Conservation (phyloP, 2,888 invertebrate genomes). For the Entomobrya proxima region DNA sequence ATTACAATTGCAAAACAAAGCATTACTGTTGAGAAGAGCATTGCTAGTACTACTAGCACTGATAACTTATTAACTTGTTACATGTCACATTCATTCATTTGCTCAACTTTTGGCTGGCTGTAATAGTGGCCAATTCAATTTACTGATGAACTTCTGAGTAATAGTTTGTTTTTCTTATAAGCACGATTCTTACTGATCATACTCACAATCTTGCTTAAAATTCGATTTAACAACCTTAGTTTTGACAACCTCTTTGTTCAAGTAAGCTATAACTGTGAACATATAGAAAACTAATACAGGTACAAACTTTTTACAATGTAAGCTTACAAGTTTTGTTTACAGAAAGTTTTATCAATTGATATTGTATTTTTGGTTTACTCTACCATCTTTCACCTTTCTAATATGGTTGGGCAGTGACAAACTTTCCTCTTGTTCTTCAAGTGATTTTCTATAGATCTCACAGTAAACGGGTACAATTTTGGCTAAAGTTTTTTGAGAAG, state of each 20-base stretch:
- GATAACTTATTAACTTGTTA: too few relatives aligned
- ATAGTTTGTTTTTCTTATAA: too few relatives aligned
- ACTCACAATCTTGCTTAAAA: conserved; percentile 43
- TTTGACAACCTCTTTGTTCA: not conserved
- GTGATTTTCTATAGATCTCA: not conserved
- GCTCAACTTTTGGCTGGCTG: too few relatives aligned
- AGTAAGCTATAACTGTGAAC: not conserved
- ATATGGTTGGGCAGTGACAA: conserved; percentile 7
- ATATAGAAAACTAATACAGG: conserved; percentile 47
- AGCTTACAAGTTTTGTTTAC: conserved; percentile 68
- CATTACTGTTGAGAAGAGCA: too few relatives aligned
- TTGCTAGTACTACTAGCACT: too few relatives aligned
- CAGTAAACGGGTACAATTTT: not conserved
- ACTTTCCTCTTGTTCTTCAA: not conserved
- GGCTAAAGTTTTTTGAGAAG: not conserved
- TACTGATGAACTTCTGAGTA: too few relatives aligned
- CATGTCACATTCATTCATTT: too few relatives aligned
- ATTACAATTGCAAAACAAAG: too few relatives aligned
- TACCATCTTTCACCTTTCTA: not conserved
- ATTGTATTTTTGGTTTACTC: not conserved
- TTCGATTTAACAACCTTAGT: conserved; percentile 43
- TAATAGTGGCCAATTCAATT: too few relatives aligned
- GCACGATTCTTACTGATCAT: too few relatives aligned
- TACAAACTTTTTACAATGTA: conserved; percentile 71
- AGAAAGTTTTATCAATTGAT: conserved; percentile 1